A percentile compares a stretch with the other conserved stretches of the same genome.
Conservation (phyloP, 2,113 vertebrate genomes). For the Campylorhamphus procurvoides region DNA sequence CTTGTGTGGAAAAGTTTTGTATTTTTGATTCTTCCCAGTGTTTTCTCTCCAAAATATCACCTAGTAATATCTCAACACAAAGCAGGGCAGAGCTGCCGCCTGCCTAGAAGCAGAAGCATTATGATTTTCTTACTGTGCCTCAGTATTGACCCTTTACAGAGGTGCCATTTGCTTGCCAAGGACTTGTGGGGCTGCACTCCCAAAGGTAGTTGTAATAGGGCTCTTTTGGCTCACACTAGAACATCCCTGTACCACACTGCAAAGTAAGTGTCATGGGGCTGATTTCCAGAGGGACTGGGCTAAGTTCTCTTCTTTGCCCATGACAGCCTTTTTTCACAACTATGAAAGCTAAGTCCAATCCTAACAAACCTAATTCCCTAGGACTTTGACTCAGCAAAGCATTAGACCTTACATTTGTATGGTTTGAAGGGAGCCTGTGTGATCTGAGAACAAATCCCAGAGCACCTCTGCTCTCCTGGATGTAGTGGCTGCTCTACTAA, state of each 20-base stretch:
- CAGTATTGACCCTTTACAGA: background rate
- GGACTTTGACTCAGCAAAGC: background rate
- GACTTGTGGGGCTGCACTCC: background rate
- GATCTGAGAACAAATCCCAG: background rate
- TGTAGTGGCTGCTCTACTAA: background rate
- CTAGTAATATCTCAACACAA: background rate
- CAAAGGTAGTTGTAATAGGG: background rate
- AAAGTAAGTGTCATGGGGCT: rapidly evolving
- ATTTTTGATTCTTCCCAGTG: background rate
- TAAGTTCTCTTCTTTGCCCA: background rate
- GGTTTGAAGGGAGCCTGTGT: background rate
- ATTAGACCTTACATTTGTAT: background rate
- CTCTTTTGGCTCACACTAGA: rapidly evolving
- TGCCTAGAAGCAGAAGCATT: background rate
- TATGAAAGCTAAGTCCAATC: background rate
- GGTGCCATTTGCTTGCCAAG: background rate
- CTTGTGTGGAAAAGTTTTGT: background rate
- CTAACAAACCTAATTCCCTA: background rate
- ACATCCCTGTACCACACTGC: background rate
- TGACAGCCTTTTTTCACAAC: background rate
- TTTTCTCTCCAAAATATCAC: background rate
- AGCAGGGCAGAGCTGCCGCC: background rate
- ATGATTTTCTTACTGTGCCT: background rate
- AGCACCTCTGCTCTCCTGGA: background rate
- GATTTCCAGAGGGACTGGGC: background rate